Evolutionary conservation across 2,888 invertebrate genomes (phyloP).

Genomic region (Coleophora flavipennella): DNA sequence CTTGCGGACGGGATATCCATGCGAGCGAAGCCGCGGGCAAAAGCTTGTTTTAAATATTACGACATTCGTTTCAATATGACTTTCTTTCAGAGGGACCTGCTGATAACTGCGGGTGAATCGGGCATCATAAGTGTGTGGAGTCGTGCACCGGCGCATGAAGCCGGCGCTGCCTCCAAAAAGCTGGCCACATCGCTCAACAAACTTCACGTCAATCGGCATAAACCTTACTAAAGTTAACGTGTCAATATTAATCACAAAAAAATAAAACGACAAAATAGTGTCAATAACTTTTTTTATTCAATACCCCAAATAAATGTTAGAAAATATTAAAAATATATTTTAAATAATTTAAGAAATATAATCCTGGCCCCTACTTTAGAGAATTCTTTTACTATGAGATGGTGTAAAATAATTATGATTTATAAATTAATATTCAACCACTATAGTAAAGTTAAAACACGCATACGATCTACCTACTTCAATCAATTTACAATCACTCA

Average conservation of each 20-base stretch:
- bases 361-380: background rate
- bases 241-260: constrained; percentile 1
- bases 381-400: background rate
- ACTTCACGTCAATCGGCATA: constrained; percentile 34
- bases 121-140: constrained; percentile 79
- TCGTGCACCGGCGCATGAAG: constrained; percentile 6
- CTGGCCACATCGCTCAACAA: constrained; percentile 17
- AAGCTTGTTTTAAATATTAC: background rate
- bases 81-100: constrained; percentile 64
- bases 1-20: background rate
- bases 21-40: too few species aligned
- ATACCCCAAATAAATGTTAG: constrained; percentile 33
- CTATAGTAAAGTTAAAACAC: background rate
- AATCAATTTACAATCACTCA: background rate
- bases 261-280: constrained; percentile 13
- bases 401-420: constrained; percentile 1
- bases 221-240: constrained; percentile 36
- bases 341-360: constrained; percentile 6
- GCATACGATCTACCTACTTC: background rate
- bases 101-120: constrained; percentile 82
- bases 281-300: constrained; percentile 39
- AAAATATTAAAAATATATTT: constrained; percentile 17
- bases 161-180: background rate
- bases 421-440: background rate
- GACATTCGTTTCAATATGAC: too few species aligned